phyloP scores from a whole-genome alignment of 2,888 invertebrate species.

The Coecobrya sp. region DNA sequence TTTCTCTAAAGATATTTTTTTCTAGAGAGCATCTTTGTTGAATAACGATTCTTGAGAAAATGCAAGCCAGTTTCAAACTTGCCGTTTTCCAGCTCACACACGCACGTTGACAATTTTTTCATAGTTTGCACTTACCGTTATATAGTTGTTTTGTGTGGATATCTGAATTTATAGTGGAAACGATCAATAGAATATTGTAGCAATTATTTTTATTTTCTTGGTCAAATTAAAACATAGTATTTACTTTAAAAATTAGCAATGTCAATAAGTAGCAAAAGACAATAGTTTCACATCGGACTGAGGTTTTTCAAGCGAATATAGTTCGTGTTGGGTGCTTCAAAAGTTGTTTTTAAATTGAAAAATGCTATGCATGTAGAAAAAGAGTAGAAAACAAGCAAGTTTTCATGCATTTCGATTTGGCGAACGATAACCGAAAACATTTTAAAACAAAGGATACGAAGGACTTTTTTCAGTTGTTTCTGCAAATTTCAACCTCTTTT shows the following conservation, averaged over 20 bases:
- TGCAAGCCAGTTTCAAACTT: slow-evolving; percentile 68
- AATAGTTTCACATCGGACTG: no score
- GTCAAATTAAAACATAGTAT: no score
- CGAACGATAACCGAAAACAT: neutral
- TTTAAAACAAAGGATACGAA: neutral
- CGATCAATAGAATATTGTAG: neutral
- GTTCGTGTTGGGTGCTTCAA: no score
- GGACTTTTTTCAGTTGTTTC: slow-evolving; percentile 14
- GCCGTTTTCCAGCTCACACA: slow-evolving; percentile 74
- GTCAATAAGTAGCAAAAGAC: no score
- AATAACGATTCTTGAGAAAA: slow-evolving; percentile 6
- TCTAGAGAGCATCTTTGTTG: neutral
- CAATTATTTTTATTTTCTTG: no score
- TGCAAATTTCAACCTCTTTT: neutral
- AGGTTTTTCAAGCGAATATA: no score
- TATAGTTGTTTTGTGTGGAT: neutral
- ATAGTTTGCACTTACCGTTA: neutral
- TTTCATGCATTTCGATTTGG: neutral
- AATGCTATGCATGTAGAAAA: neutral
- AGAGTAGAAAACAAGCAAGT: neutral
- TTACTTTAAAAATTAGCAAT: no score
- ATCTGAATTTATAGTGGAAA: neutral
- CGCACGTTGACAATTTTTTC: neutral
- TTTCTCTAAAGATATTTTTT: slow-evolving; percentile 8
- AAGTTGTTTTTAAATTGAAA: no score